Evolutionary conservation across 2,797 vertebrate species (phyloP), one percentile per base, ranked within the genome.

Genomic region (Spheniscus humboldti): DNA sequence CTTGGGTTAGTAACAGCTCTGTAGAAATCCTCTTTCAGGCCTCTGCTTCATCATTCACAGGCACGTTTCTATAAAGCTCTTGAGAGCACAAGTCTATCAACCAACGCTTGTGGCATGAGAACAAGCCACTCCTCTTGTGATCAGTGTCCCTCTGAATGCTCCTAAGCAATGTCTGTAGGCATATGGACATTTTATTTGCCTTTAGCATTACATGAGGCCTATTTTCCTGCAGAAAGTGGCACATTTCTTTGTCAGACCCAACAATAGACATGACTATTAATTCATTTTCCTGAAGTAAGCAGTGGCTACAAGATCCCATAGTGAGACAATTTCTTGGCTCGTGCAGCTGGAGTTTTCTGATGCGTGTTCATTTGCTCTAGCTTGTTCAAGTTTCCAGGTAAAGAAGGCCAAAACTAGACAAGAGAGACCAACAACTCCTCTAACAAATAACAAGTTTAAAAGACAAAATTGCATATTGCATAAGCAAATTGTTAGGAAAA

Each of bases 321-420:
- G 86, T 33, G 57, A 75, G 87, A 92, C 92, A 55, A 92, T 96
- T 94, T 94, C 87, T 95, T 96, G 94, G 68, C 81, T 95, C 71
- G 18, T 68, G 96, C 94, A 83, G 87, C 24, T 33, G 74, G 79
- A 75, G 78, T 94, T 96, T 96, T 91, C 93, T 93, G 97, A 94
- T 55, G 45, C 48, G 37, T 39, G 63, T 77, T 96, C 95, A 89
- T 92, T 95, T 74, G 91, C 74, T 97, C 94, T 98, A 67, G 56
- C 92, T 74, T 86, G 96, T 88, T 96, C 35, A 57, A 98, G 95
- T 94, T 98, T 98, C 95, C 97, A 95, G 96, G 97, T 98, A 87
- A 98, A 94, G 90, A 98, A 98, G 80, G 93, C 96, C 93, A 98
- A 97, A 23, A 97, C 96, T 72, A 98, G 92, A 86, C 99, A 97